phyloP scores from a whole-genome alignment of 2,113 vertebrate species.

The Poeciliopsis turrubarensis region DNA sequence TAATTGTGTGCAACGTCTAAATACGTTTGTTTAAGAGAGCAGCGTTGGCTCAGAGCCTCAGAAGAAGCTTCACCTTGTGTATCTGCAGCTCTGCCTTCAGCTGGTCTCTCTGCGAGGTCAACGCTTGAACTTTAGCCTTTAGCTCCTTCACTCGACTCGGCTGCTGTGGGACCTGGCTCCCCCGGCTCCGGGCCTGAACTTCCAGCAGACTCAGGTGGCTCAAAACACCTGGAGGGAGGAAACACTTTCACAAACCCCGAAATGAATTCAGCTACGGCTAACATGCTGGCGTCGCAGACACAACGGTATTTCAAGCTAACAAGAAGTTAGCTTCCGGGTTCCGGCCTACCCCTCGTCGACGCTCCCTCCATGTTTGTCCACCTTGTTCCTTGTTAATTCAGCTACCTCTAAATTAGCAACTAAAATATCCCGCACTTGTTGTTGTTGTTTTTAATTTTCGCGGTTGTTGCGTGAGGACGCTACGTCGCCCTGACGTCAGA shows the following conservation, averaged over 20 bases:
- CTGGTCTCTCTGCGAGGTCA: constrained; percentile 62
- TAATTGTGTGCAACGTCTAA: too few species aligned
- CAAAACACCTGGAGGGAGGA: constrained; percentile 64
- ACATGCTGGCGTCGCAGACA: neutral
- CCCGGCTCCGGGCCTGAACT: constrained; percentile 28
- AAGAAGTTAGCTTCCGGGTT: too few species aligned
- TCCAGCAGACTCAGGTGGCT: constrained; percentile 68
- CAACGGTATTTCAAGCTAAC: neutral
- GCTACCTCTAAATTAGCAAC: too few species aligned
- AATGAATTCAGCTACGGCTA: neutral
- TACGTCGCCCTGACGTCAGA: neutral
- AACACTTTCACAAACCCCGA: neutral
- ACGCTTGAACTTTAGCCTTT: constrained; percentile 39
- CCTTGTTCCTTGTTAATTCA: neutral
- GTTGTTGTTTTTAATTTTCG: constrained; percentile 48
- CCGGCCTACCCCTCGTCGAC: constrained; percentile 27
- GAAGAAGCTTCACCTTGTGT: constrained; percentile 45
- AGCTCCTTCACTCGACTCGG: constrained; percentile 59
- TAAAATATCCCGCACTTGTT: neutral
- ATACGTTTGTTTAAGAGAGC: too few species aligned
- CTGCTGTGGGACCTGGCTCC: constrained; percentile 23
- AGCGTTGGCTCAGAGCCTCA: neutral
- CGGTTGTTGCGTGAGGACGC: constrained; percentile 3
- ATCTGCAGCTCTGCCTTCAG: constrained; percentile 59
- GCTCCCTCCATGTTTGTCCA: constrained; percentile 23